Base-by-base conservation (phyloP, 1,140 invertebrate genomes). In the Sitodiplosis mosellana region DNA sequence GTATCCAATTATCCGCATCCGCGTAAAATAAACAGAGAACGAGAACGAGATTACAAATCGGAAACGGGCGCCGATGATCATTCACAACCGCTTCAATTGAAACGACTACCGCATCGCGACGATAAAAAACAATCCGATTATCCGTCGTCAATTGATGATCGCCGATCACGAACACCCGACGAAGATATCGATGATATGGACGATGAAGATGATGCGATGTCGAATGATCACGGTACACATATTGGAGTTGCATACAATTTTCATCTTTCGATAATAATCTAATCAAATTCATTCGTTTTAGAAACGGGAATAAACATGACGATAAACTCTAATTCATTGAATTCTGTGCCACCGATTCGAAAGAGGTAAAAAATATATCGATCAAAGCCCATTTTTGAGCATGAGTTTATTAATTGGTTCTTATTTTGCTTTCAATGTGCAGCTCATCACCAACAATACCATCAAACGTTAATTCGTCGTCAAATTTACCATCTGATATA, bases 301-400 rank as follows among this genome's bases (percentile, higher is more conserved):
- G 17, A 40, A 15, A n/a, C 14, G 14, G 59, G 61, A 14, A 48
- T 64, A 47, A 64, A 64, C 33, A 64, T 64, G 61, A 63, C 27
- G 11, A 44, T 49, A 7, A 44, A 45, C 22, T 22, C 48, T 11
- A 45, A 45, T 45, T 22, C 48, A 15, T 33, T 11, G 12, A 33
- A 7, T 42, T 20, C 47, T 2, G 42, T 14, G 14, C n/a, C 52
- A 41, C 36, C 51, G 33, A 33, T 46, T 11, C 33, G 48, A 37
- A 49, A 27, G 55, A 33, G 41, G 49, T 11, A 45, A 53, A 40
- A 51, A 46, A 20, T 54, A 55, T n/a, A 56, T 56, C 43, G 60
- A 58, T 20, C 7, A 43, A 27, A 20, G 3, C 8, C 14, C 4
- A 45, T 18, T 45, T 20, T 22, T 14, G 43, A 3, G 3, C 27